Percentiles rank a stretch among this genome's conserved stretches.
phyloP scores from a whole-genome alignment of 2,888 invertebrate genomes.

The Spicauda simplicius region DNA sequence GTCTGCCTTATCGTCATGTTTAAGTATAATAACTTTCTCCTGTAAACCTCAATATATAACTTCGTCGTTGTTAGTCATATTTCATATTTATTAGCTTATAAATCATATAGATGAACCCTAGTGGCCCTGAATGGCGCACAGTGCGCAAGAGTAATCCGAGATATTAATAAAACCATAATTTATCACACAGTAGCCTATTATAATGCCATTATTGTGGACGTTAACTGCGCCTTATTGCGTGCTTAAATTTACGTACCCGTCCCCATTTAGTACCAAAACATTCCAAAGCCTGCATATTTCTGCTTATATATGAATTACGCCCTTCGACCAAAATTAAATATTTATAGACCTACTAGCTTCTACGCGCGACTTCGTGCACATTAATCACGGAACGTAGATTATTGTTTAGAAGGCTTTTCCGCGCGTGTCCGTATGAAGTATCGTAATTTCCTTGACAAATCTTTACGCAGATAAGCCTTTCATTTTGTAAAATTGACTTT shows the following conservation, averaged over 20 bases:
- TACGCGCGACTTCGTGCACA: background rate
- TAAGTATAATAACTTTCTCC: too few species aligned
- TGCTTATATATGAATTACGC: background rate
- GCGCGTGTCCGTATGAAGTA: too few species aligned
- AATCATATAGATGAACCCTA: too few species aligned
- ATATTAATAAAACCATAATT: constrained; percentile 1
- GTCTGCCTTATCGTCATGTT: too few species aligned
- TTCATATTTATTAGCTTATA: too few species aligned
- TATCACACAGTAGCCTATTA: background rate
- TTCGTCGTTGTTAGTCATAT: too few species aligned
- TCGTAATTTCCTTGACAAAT: too few species aligned
- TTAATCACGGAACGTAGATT: too few species aligned
- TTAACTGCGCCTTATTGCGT: background rate
- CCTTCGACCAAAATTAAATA: background rate
- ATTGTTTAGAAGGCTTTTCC: too few species aligned
- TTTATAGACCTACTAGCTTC: background rate
- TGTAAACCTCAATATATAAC: too few species aligned
- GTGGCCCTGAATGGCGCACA: background rate
- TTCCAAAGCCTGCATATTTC: background rate
- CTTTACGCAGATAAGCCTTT: too few species aligned
- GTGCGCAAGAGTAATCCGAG: background rate
- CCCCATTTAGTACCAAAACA: background rate
- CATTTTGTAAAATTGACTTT: too few species aligned
- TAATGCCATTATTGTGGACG: background rate
- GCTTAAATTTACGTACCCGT: background rate